Percentiles rank a stretch among this genome's conserved stretches.
Evolutionary conservation across 2,797 vertebrate genomes (phyloP).

Genomic region (Micromesistius poutassou): DNA sequence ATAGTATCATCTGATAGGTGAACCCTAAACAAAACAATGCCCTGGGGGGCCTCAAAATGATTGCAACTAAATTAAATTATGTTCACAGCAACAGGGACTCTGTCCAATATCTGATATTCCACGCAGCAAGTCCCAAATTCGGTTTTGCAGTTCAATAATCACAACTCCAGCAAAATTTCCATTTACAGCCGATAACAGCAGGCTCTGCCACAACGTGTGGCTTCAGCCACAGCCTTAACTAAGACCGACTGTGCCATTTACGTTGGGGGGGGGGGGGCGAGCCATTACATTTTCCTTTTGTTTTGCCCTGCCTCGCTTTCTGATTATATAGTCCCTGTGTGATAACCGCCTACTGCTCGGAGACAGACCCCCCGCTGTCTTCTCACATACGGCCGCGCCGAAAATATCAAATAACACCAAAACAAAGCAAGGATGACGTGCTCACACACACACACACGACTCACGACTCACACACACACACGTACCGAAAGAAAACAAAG

Average conservation of each 20-base stretch:
- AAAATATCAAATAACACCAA: constrained; percentile 55
- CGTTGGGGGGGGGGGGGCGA: constrained; percentile 3
- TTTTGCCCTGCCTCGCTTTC: constrained; percentile 41
- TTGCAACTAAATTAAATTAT: constrained; percentile 54
- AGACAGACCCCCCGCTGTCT: constrained; percentile 33
- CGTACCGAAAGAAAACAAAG: not conserved
- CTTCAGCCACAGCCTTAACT: constrained; percentile 37
- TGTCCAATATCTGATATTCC: constrained; percentile 27
- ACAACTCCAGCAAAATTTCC: constrained; percentile 40
- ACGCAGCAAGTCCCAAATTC: constrained; percentile 27
- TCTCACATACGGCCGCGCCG: constrained; percentile 39
- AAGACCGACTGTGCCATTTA: constrained; percentile 35
- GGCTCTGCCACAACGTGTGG: constrained; percentile 30
- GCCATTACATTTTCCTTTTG: constrained; percentile 28
- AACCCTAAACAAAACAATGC: constrained; percentile 31
- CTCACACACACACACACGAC: no score
- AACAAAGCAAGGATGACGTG: constrained; percentile 49
- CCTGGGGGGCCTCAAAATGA: constrained; percentile 32
- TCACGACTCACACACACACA: no score
- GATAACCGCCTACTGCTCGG: constrained; percentile 47
- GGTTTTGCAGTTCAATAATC: constrained; percentile 29
- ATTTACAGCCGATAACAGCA: constrained; percentile 34
- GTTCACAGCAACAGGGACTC: constrained; percentile 26
- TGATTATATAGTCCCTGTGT: constrained; percentile 39
- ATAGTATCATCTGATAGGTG: constrained; percentile 47